Conservation (phyloP, 64 coral and sea anemone species). For the Actinia tenebrosa region DNA sequence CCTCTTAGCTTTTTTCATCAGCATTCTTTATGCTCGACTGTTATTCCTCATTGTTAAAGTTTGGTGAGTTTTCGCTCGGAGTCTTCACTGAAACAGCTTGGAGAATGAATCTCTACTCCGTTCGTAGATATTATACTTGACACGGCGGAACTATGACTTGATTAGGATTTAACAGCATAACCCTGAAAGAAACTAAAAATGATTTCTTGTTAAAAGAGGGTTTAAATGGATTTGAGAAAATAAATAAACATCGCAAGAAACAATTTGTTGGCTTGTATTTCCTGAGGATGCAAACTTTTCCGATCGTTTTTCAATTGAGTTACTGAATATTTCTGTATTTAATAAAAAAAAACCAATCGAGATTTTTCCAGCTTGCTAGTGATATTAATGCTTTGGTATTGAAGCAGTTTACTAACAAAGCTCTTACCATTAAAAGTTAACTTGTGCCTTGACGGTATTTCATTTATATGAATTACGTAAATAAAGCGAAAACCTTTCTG, state of each 20-base stretch:
- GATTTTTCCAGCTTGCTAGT: not conserved
- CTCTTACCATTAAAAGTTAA: not conserved
- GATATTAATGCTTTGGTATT: not conserved
- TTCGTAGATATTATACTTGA: no score
- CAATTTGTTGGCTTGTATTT: not conserved
- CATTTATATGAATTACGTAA: not conserved
- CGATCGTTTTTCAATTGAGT: not conserved
- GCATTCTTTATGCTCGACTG: not conserved
- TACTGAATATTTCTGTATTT: not conserved
- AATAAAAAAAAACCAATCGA: not conserved
- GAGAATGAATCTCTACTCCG: not conserved
- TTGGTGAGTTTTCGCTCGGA: not conserved
- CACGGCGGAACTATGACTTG: not conserved
- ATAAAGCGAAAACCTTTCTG: not conserved
- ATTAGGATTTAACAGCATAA: not conserved
- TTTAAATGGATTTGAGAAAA: slow-evolving; percentile 5
- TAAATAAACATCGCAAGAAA: not conserved
- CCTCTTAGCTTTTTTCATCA: not conserved
- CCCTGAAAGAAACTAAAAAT: not conserved
- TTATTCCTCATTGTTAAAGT: not conserved
- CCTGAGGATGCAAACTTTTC: no score
- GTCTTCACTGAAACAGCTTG: not conserved
- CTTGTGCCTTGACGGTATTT: not conserved
- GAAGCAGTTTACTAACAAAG: not conserved
- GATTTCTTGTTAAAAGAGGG: not conserved